Conservation (phyloP, 2,888 invertebrate species). For the Ormyrus nitidulus region DNA sequence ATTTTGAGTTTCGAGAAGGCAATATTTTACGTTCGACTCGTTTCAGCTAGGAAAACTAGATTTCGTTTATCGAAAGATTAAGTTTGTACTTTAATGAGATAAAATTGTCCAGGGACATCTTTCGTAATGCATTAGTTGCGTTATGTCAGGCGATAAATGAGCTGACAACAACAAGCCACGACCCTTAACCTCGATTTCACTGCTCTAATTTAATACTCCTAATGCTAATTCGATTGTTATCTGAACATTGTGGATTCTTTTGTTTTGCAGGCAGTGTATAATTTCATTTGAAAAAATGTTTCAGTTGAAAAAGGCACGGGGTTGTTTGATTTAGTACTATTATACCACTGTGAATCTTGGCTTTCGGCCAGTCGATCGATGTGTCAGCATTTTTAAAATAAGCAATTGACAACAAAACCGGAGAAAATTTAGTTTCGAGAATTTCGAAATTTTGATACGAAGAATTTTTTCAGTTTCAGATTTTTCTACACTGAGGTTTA, state of each 20-base stretch:
- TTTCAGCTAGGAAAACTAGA: no score
- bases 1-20: no score
- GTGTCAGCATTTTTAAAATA: conserved; percentile 20
- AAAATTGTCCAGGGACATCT: not conserved
- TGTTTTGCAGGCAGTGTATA: no score
- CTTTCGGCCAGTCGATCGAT: not conserved
- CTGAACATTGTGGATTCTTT: not conserved
- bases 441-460: not conserved
- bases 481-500: not conserved
- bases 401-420: conserved; percentile 13
- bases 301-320: not conserved
- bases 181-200: conserved; percentile 41
- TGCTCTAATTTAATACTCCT: conserved; percentile 1
- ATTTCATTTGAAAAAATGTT: no score
- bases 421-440: not conserved
- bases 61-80: not conserved
- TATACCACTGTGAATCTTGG: conserved; percentile 1
- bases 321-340: not conserved
- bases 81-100: not conserved
- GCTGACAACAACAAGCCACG: conserved; percentile 17
- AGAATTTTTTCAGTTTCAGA: conserved; percentile 9
- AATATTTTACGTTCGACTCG: no score
- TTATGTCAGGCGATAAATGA: conserved; percentile 24
- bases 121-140: conserved; percentile 26
- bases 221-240: not conserved